Percentiles rank a stretch among this genome's conserved stretches.
Conservation (phyloP, 2,888 invertebrate species). For the Omphaloscelis lunosa region DNA sequence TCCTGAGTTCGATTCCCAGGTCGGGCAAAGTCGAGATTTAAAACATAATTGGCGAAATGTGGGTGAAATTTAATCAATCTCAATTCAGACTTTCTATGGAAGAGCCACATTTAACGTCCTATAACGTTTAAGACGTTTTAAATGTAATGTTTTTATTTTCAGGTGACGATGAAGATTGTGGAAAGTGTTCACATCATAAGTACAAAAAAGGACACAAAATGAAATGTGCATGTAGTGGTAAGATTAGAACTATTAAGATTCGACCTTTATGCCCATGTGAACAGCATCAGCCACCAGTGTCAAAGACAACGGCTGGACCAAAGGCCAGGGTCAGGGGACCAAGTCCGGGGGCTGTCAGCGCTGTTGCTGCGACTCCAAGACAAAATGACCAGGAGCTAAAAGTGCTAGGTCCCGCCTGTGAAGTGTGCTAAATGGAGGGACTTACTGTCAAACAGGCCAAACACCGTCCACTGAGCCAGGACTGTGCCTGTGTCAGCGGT, state of each 20-base stretch:
- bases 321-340: conserved; percentile 19
- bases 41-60: too few species aligned
- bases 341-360: conserved; percentile 49
- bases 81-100: too few species aligned
- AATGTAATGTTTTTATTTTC: conserved; percentile 14
- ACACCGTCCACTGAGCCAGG: not conserved
- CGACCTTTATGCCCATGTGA: conserved; percentile 51
- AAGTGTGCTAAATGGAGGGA: conserved; percentile 45
- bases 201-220: conserved; percentile 14
- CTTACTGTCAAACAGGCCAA: conserved; percentile 54
- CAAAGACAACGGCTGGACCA: conserved; percentile 37
- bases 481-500: conserved; percentile 30
- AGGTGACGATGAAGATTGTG: conserved; percentile 26
- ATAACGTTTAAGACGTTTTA: not conserved
- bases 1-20: too few species aligned
- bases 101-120: too few species aligned
- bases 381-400: not conserved
- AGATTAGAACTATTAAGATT: conserved; percentile 29
- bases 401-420: conserved; percentile 48
- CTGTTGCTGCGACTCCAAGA: conserved; percentile 43
- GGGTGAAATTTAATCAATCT: too few species aligned
- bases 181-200: conserved; percentile 28
- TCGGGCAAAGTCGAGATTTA: too few species aligned
- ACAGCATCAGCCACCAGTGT: conserved; percentile 22
- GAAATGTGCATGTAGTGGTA: conserved; percentile 51